Conservation (phyloP, 2,113 vertebrate genomes). For the Myrmophylax atrothorax region DNA sequence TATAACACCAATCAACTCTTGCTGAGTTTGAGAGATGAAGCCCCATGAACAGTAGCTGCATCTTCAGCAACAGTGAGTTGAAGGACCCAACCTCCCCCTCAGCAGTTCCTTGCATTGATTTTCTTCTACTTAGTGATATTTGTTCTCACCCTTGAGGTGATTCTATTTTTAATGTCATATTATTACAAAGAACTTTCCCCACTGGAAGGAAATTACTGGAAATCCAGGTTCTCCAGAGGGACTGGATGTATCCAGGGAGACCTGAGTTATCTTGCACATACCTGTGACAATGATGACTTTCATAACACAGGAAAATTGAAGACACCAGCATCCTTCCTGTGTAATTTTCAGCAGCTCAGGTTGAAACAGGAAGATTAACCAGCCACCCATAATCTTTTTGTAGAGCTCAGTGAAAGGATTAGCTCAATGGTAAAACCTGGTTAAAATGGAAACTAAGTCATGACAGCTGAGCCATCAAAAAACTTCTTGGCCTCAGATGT, state of each 20-base stretch:
- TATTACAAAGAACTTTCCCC: neutral
- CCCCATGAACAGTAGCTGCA: neutral
- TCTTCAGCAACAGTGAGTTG: neutral
- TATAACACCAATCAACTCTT: neutral
- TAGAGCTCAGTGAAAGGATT: neutral
- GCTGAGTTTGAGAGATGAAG: neutral
- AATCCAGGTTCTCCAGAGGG: neutral
- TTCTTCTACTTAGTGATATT: neutral
- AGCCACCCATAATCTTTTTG: neutral
- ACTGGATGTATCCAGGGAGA: fast-evolving
- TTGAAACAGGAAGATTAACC: neutral
- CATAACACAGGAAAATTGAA: neutral
- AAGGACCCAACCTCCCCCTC: neutral
- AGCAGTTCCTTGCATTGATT: neutral
- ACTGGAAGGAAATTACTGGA: neutral
- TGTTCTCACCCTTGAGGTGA: neutral
- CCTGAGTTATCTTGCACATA: fast-evolving
- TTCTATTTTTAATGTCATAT: neutral
- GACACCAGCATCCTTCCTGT: fast-evolving
- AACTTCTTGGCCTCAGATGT: neutral
- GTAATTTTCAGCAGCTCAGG: neutral
- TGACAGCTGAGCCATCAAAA: neutral
- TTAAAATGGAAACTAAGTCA: neutral
- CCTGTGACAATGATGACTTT: fast-evolving
- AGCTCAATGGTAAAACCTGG: neutral